Base-by-base conservation (phyloP, 2,797 vertebrate genomes). In the Artibeus lituratus region DNA sequence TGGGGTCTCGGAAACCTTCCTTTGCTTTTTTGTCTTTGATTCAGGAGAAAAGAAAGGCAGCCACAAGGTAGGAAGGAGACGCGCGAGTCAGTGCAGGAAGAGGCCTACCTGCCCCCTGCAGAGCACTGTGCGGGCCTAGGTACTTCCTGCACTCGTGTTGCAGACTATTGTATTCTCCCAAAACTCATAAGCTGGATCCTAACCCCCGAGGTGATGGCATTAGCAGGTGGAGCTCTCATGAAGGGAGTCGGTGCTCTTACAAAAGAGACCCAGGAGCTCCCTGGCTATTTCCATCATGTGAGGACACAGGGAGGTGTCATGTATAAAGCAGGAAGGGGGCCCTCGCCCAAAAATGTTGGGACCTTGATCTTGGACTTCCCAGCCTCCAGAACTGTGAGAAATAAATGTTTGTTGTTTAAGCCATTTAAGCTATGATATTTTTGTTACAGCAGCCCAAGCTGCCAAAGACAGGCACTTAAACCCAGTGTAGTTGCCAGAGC, bases 41-140 rank as follows among this genome's bases (percentile, higher is more conserved):
- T 76, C 21, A 42, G 74, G 47, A 85, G 26, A 53, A 86, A 87
- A 88, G 51, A 85, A 70, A 70, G 39, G 29, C 2, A 59, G 26
- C 9, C 10, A 2, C 5, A 47, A n/a, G 37, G 47, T 21, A 32
- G 74, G 8, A 24, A 65, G 32, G 29, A 81, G 32, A 32, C 32
- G 11, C 7, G 4, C 5, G 19, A 26, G 24, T 19, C 39, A 1
- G 37, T 1, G 15, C 35, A 21, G 32, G 14, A 29, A 39, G 39
- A 19, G 1, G 57, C 49, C 29, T 7, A 10, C 5, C 5, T 44
- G 44, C 67, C 53, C 35, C 42, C 26, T 4, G 53, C 1, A 0
- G 1, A 22, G n/a, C 10, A 5, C 3, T 8, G 19, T 16, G n/a
- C 7, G 49, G 42, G 70, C 10, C 24, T 8, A 6, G n/a, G n/a